Conservation (phyloP, 2,888 invertebrate genomes). For the Scaeva pyrastri region DNA sequence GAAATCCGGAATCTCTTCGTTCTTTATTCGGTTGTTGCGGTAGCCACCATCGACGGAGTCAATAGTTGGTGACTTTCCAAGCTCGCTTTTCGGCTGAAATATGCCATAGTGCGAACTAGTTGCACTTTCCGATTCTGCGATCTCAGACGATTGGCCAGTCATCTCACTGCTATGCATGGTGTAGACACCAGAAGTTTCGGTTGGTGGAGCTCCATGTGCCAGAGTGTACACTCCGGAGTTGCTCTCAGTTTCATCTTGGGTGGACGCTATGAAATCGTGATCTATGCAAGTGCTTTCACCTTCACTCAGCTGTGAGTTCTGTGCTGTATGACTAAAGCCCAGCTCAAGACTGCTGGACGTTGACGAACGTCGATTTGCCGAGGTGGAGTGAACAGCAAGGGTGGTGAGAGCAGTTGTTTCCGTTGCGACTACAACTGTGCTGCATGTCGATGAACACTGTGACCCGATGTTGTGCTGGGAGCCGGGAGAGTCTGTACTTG, state of each 20-base stretch:
- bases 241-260: conserved; percentile 83
- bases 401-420: conserved; percentile 82
- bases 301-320: conserved; percentile 92
- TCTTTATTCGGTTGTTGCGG: conserved; percentile 84
- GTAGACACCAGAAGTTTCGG: conserved; percentile 94
- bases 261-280: conserved; percentile 85
- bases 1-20: conserved; percentile 85
- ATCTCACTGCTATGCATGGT: conserved; percentile 89
- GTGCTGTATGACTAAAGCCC: conserved; percentile 94
- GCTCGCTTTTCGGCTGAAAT: conserved; percentile 85
- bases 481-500: conserved; percentile 84
- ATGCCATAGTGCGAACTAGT: conserved; percentile 86
- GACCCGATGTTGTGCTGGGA: conserved; percentile 88
- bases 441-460: conserved; percentile 94
- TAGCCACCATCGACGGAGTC: conserved; percentile 86
- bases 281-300: conserved; percentile 88
- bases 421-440: conserved; percentile 91
- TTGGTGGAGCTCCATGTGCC: conserved; percentile 88
- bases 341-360: conserved; percentile 93
- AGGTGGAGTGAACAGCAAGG: conserved; percentile 79
- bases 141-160: conserved; percentile 86
- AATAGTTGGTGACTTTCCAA: conserved; percentile 83
- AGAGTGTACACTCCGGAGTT: conserved; percentile 87
- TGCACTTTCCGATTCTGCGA: conserved; percentile 85
- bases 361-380: conserved; percentile 87